phyloP scores from a whole-genome alignment of 2,888 invertebrate species.

The Himalopsyche kuldschensis region DNA sequence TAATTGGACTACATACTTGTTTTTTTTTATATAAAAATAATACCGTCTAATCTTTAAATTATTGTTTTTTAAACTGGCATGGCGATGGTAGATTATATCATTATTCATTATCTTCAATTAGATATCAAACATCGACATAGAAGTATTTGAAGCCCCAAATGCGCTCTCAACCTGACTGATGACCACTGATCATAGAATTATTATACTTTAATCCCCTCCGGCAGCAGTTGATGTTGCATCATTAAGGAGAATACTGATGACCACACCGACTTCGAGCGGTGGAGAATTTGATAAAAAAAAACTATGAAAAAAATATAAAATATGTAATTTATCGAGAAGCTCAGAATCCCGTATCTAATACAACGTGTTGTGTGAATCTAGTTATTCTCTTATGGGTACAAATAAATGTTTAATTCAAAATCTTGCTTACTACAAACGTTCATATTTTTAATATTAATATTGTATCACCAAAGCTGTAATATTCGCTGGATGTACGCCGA shows the following conservation, averaged over 20 bases:
- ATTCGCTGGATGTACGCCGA: too few relatives aligned
- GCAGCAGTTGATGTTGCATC: slow-evolving; percentile 1
- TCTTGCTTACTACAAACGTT: too few relatives aligned
- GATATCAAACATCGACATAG: background rate
- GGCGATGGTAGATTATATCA: background rate
- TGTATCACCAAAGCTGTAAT: too few relatives aligned
- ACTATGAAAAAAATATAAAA: background rate
- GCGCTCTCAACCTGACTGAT: slow-evolving; percentile 30
- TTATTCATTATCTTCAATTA: background rate
- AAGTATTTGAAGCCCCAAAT: slow-evolving; percentile 3
- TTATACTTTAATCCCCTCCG: slow-evolving; percentile 8
- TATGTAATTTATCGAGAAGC: background rate
- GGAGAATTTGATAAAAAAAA: background rate
- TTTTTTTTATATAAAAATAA: background rate
- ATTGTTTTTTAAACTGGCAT: background rate
- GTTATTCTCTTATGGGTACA: background rate
- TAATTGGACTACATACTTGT: too few relatives aligned
- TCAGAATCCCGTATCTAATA: background rate
- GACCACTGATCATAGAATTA: slow-evolving; percentile 29
- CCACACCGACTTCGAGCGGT: background rate
- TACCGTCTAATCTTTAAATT: background rate
- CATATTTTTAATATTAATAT: too few relatives aligned
- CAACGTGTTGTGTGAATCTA: background rate
- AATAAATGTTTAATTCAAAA: background rate
- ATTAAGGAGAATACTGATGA: slow-evolving; percentile 12